Evolutionary conservation across 2,113 vertebrate species (phyloP).

Genomic region (Abramis brama): DNA sequence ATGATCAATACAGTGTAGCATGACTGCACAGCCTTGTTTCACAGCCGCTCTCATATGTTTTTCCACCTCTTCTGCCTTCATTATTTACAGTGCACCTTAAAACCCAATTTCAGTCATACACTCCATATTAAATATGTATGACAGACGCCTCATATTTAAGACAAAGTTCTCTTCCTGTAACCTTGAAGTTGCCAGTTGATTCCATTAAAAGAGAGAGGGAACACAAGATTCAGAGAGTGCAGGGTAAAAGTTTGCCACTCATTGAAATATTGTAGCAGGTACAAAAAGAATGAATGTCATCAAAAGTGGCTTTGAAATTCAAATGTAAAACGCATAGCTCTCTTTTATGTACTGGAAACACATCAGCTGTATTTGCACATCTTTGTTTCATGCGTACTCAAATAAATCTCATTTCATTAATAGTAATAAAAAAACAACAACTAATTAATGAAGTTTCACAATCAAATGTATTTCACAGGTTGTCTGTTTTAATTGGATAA

Average conservation of each 20-base stretch:
- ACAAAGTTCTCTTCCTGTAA: slow-evolving; percentile 47
- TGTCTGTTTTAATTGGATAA: slow-evolving; percentile 35
- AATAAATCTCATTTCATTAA: slow-evolving; percentile 59
- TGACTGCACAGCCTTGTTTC: slow-evolving; percentile 76
- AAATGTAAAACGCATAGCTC: slow-evolving; percentile 63
- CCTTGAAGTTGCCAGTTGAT: slow-evolving; percentile 45
- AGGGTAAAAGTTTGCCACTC: slow-evolving; percentile 51
- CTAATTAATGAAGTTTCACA: slow-evolving; percentile 41
- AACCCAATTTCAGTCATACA: slow-evolving; percentile 49
- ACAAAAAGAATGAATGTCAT: slow-evolving; percentile 62
- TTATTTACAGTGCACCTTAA: slow-evolving; percentile 63
- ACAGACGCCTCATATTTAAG: slow-evolving; percentile 32
- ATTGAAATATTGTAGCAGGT: slow-evolving; percentile 60
- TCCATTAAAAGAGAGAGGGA: slow-evolving; percentile 22
- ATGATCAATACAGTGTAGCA: slow-evolving; percentile 73
- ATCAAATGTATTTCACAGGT: background rate
- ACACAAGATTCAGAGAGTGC: slow-evolving; percentile 27
- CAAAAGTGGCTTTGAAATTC: slow-evolving; percentile 69
- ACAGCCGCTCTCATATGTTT: slow-evolving; percentile 79
- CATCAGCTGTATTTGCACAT: slow-evolving; percentile 63
- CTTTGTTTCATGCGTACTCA: slow-evolving; percentile 72
- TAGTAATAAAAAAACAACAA: slow-evolving; percentile 1
- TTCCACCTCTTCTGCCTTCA: slow-evolving; percentile 79
- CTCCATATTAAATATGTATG: slow-evolving; percentile 54
- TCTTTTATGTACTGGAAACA: slow-evolving; percentile 67